These are phyloP conservation scores for Noctilio leporinus DNA, from an alignment of 2,113 vertebrate species.

Conservation along the genomic window DNA sequence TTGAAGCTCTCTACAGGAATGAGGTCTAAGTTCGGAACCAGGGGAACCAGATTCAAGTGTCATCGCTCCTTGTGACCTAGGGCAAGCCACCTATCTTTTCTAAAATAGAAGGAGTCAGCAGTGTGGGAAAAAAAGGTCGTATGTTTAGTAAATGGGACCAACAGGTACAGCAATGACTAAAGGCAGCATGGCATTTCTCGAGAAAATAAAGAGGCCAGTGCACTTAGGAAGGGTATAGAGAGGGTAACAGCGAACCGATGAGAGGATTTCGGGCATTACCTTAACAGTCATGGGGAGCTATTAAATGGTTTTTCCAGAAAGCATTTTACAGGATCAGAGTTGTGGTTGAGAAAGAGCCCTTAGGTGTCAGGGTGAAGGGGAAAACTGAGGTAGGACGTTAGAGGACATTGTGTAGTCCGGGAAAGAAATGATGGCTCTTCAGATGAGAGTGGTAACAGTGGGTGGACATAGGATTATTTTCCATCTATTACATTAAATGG, in stretches of 20 bases:
- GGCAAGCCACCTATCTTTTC: neutral
- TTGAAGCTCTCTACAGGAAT: neutral
- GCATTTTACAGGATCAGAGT: neutral
- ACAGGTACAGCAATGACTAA: neutral
- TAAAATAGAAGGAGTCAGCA: neutral
- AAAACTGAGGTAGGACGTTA: neutral
- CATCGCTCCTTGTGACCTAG: neutral
- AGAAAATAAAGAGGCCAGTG: neutral
- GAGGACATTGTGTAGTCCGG: neutral
- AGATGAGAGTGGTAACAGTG: neutral
- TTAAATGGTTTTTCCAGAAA: neutral
- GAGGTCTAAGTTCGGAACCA: neutral
- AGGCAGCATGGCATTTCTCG: accelerated
- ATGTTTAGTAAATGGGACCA: neutral
- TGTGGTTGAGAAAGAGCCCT: neutral
- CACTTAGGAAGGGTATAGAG: neutral
- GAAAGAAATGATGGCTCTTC: neutral
- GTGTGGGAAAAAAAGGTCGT: neutral
- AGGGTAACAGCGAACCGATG: neutral
- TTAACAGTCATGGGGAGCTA: neutral
- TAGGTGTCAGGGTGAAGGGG: neutral
- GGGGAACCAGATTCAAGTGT: neutral
- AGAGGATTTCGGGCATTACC: neutral
- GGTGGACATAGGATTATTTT: neutral
- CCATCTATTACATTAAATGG: neutral